These are phyloP conservation scores for Oenanthe melanoleuca DNA, from an alignment of 2,113 vertebrate genomes.

Conservation along the genomic window DNA sequence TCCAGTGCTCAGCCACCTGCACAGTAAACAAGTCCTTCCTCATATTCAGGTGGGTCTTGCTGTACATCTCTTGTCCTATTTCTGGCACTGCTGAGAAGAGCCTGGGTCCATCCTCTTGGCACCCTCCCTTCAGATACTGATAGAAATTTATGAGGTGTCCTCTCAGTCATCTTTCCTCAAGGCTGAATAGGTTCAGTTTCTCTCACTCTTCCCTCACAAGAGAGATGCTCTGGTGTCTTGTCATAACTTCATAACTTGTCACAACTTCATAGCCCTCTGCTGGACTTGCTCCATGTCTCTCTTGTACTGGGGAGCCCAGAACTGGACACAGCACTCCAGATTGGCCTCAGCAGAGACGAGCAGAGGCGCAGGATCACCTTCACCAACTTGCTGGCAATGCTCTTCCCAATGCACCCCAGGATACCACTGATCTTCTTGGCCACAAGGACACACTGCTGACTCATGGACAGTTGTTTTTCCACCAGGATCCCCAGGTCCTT, in stretches of 20 bases:
- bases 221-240: not conserved
- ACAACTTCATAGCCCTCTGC: not conserved
- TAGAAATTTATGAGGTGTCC: not conserved
- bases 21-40: not conserved
- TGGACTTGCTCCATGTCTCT: not conserved
- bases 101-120: not conserved
- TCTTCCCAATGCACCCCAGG: no score
- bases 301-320: no score
- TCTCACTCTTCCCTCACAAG: not conserved
- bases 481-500: accelerated
- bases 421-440: accelerated
- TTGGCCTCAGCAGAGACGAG: no score
- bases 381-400: no score
- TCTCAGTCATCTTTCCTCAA: not conserved
- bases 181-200: not conserved
- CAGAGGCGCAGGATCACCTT: no score
- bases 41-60: not conserved
- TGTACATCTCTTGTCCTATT: not conserved
- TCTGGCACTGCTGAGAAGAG: not conserved
- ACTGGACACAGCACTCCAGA: no score
- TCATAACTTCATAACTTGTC: no score
- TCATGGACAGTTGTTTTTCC: not conserved
- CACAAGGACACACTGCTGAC: no score
- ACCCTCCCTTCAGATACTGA: not conserved
- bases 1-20: not conserved